A percentile compares a stretch with the other conserved stretches of the same genome.
These are phyloP conservation scores for Sclerodermus sp. DNA, from an alignment of 2,888 invertebrate species.

Conservation along the genomic window DNA sequence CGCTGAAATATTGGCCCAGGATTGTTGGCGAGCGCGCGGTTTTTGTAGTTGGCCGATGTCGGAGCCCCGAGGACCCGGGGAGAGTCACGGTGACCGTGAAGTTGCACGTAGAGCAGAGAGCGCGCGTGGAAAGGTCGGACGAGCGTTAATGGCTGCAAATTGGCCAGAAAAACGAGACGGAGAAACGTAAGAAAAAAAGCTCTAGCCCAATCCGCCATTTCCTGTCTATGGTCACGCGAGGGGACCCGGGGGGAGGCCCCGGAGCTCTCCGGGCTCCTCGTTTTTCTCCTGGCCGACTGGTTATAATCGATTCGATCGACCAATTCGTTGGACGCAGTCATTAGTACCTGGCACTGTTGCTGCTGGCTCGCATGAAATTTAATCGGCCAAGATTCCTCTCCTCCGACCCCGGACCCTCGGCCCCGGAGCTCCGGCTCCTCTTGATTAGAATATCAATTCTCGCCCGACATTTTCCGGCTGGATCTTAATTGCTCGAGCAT, in stretches of 20 bases:
- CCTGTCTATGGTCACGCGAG: not conserved
- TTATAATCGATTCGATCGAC: constrained; percentile 38
- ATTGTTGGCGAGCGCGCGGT: too few relatives aligned
- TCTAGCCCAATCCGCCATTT: not conserved
- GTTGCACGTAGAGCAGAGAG: too few relatives aligned
- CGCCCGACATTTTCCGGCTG: too few relatives aligned
- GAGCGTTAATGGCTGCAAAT: constrained; percentile 47
- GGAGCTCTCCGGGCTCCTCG: not conserved
- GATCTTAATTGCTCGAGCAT: too few relatives aligned
- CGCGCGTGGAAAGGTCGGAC: too few relatives aligned
- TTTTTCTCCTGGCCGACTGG: constrained; percentile 16
- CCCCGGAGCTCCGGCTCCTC: too few relatives aligned
- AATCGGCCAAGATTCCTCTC: constrained; percentile 23
- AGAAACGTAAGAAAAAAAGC: too few relatives aligned
- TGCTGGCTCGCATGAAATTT: constrained; percentile 29
- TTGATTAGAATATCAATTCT: not conserved
- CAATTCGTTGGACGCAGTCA: constrained; percentile 33
- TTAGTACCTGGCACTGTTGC: constrained; percentile 14
- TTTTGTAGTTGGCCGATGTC: too few relatives aligned
- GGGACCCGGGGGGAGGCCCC: not conserved
- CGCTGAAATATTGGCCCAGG: too few relatives aligned
- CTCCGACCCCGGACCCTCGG: too few relatives aligned
- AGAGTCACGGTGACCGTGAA: too few relatives aligned
- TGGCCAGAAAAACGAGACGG: constrained; percentile 40
- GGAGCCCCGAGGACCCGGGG: constrained; percentile 21